These are phyloP conservation scores for Trachelus tabidus DNA, from an alignment of 2,888 invertebrate genomes.

Conservation along the genomic window DNA sequence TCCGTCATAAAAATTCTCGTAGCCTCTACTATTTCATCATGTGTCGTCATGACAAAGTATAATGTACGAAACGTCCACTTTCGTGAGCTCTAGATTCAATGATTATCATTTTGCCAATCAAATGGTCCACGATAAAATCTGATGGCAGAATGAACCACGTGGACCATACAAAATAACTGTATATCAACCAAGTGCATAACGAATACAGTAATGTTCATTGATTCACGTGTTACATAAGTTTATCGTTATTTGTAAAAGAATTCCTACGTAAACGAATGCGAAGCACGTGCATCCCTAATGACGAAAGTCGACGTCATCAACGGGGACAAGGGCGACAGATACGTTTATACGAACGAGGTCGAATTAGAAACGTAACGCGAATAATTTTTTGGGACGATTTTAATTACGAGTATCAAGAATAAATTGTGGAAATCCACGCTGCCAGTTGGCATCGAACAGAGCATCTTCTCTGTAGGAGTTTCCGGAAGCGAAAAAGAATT, in stretches of 20 bases:
- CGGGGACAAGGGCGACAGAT: constrained; percentile 39
- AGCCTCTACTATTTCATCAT: neutral
- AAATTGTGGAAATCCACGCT: neutral
- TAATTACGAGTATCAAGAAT: neutral
- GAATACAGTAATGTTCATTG: neutral
- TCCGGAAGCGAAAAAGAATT: neutral
- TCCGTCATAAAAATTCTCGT: neutral
- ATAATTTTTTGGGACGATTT: neutral
- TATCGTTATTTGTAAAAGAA: neutral
- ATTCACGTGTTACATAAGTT: neutral
- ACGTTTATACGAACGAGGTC: neutral
- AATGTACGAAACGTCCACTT: neutral
- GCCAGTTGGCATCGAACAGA: neutral
- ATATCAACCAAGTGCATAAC: neutral
- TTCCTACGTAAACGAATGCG: constrained; percentile 21
- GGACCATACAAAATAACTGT: neutral
- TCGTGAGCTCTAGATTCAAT: neutral
- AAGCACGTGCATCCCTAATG: constrained; percentile 28
- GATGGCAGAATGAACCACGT: neutral
- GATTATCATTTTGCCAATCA: neutral
- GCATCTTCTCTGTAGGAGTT: neutral
- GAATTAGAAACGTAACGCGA: neutral
- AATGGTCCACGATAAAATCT: neutral
- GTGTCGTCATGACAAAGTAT: neutral
- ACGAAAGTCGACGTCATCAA: constrained; percentile 28